Base-by-base conservation (phyloP, 2,113 vertebrate species). In the Argyrosomus japonicus region DNA sequence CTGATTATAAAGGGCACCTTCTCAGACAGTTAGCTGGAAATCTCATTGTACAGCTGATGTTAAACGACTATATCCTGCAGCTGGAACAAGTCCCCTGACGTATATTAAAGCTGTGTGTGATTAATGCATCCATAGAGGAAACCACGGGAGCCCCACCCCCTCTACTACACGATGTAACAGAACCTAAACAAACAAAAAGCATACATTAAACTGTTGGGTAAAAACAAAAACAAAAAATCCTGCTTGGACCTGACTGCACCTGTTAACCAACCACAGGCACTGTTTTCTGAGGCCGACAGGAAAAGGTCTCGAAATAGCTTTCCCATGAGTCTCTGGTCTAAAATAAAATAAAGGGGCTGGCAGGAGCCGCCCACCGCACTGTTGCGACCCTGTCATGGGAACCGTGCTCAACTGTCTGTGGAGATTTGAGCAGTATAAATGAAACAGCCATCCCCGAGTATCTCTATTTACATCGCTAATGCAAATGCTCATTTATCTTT, bases 321-420 rank as follows among this genome's bases (percentile, higher is more conserved):
- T 96, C 95, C 94, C 95, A 96, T 95, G 95, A 95, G 95, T 92
- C 92, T 91, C 84, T 83, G 85, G 90, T 93, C 92, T 88, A 95
- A 96, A 95, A 94, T 94, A 95, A 93, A 90, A 90, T 75, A 77
- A 86, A 88, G 81, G 89, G 89, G 87, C 86, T 92, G 88, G 87
- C 89, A 89, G 90, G 88, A 88, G 87, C 90, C 89, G 81, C 94
- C 93, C 93, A 88, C 77, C 36, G 68, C 88, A 70, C 84, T 91
- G 88, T 85, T 93, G 91, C 84, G 87, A 87, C 88, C 89, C 86
- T 87, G 93, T 92, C 95, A 95, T 96, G 95, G 95, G 95, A 96
- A 96, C 94, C 87, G 77, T 86, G 84, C 89, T 83, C 7, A 90
- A 76, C 90, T 86, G 92, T 88, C 93, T 93, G 93, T 75, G 75